Percentiles rank a stretch among this genome's conserved stretches.
Evolutionary conservation across 2,797 vertebrate species (phyloP).

Genomic region (Danio choprae): DNA sequence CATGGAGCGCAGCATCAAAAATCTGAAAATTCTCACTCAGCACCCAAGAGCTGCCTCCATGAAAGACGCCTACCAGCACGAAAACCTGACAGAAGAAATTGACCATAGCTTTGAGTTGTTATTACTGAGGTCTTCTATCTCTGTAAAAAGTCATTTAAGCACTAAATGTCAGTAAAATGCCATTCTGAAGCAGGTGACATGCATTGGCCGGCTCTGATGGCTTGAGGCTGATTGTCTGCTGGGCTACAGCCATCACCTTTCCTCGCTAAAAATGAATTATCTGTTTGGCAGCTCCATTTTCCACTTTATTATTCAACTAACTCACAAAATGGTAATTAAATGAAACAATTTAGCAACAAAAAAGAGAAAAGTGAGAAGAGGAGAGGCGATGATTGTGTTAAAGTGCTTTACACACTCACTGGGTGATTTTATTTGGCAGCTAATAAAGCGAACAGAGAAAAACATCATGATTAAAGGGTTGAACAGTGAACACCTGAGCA

Average conservation of each 20-base stretch:
- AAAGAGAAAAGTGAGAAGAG: slow-evolving; percentile 52
- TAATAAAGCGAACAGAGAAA: slow-evolving; percentile 59
- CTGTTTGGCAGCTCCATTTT: slow-evolving; percentile 62
- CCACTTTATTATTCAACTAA: slow-evolving; percentile 62
- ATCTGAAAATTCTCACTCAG: slow-evolving; percentile 23
- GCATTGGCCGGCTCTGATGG: slow-evolving; percentile 41
- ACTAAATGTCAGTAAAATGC: slow-evolving; percentile 47
- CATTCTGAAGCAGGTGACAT: slow-evolving; percentile 41
- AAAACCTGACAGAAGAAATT: slow-evolving; percentile 32
- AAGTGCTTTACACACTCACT: slow-evolving; percentile 50
- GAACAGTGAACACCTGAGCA: slow-evolving; percentile 54
- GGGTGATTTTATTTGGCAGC: slow-evolving; percentile 57
- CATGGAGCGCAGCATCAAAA: slow-evolving; percentile 5
- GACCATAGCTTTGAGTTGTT: slow-evolving; percentile 36
- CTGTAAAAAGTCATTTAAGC: slow-evolving; percentile 35
- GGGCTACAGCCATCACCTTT: slow-evolving; percentile 52
- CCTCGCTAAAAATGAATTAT: slow-evolving; percentile 56
- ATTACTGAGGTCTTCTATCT: slow-evolving; percentile 36
- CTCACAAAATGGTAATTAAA: slow-evolving; percentile 65
- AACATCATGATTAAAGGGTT: slow-evolving; percentile 47
- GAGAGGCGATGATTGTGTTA: slow-evolving; percentile 48
- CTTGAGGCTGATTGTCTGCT: slow-evolving; percentile 47
- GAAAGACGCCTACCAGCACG: slow-evolving; percentile 17
- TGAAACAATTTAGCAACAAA: slow-evolving; percentile 60
- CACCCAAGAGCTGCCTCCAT: slow-evolving; percentile 20